Percentiles rank a stretch among this genome's conserved stretches.
Evolutionary conservation across 2,888 invertebrate species (phyloP).

Genomic region (Hylaea fasciaria): DNA sequence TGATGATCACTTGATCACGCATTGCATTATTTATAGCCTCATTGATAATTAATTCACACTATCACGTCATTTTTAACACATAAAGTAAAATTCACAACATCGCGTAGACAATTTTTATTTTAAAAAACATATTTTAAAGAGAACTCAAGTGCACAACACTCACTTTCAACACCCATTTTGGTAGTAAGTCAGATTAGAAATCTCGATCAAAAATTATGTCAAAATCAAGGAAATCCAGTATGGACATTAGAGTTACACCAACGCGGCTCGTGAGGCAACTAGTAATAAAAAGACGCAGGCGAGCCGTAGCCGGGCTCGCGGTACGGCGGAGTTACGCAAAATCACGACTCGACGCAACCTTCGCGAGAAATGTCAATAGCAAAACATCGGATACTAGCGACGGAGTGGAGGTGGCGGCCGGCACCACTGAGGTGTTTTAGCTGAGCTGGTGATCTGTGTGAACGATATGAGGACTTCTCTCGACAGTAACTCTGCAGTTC

Average conservation of each 20-base stretch:
- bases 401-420: conserved; percentile 10
- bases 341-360: conserved; percentile 77
- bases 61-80: conserved; percentile 27
- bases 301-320: conserved; percentile 52
- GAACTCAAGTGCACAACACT: conserved; percentile 39
- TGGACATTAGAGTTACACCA: conserved; percentile 52
- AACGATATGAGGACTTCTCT: too few species aligned
- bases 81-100: conserved; percentile 1
- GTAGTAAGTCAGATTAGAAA: conserved; percentile 21
- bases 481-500: not conserved
- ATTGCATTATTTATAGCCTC: conserved; percentile 28
- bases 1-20: conserved; percentile 23
- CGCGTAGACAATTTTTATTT: conserved; percentile 1
- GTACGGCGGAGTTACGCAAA: conserved; percentile 77
- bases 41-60: conserved; percentile 14
- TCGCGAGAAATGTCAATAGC: conserved; percentile 82
- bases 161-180: conserved; percentile 59
- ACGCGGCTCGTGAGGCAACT: conserved; percentile 65
- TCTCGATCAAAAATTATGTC: conserved; percentile 26
- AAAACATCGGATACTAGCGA: conserved; percentile 58
- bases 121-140: not conserved
- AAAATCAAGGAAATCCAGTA: conserved; percentile 35
- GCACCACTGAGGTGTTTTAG: not conserved
- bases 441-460: too few species aligned
- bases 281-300: conserved; percentile 67